Evolutionary conservation across 2,113 vertebrate genomes (phyloP).

Genomic region (Macrotus californicus): DNA sequence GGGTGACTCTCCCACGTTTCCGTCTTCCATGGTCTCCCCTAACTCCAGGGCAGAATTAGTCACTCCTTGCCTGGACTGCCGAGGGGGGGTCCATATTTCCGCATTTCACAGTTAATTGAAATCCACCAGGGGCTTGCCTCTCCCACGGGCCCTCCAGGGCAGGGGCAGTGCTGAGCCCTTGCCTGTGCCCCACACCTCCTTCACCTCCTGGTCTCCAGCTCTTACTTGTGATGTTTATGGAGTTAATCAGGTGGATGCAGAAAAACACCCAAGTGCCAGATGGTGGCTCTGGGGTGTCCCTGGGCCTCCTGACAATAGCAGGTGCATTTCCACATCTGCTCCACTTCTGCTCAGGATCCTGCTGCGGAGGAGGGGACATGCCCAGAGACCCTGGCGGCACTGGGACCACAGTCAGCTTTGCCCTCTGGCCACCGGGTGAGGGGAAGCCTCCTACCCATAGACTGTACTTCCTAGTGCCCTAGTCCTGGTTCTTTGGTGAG

Average conservation of each 20-base stretch:
- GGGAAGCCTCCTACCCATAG: not conserved
- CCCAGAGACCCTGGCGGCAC: not conserved
- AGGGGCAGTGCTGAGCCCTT: not conserved
- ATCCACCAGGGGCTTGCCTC: not conserved
- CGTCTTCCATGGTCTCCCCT: not conserved
- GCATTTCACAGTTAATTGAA: not conserved
- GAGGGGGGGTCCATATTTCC: not conserved
- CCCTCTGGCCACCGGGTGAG: not conserved
- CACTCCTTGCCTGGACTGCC: not conserved
- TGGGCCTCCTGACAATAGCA: not conserved
- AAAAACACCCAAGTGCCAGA: not conserved
- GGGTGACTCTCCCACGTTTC: not conserved
- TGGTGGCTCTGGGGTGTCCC: not conserved
- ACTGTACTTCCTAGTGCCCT: rapidly evolving
- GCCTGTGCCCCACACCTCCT: not conserved
- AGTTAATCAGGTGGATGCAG: not conserved
- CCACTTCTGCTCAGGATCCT: not conserved
- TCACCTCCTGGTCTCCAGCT: not conserved
- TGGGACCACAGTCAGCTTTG: not conserved
- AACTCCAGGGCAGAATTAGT: not conserved
- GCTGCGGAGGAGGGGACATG: not conserved
- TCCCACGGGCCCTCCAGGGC: not conserved
- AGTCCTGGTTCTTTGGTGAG: not conserved
- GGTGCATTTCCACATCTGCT: not conserved
- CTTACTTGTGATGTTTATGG: rapidly evolving